Evolutionary conservation across 2,797 vertebrate species (phyloP).

Genomic region (Petrocephalus sullivani): DNA sequence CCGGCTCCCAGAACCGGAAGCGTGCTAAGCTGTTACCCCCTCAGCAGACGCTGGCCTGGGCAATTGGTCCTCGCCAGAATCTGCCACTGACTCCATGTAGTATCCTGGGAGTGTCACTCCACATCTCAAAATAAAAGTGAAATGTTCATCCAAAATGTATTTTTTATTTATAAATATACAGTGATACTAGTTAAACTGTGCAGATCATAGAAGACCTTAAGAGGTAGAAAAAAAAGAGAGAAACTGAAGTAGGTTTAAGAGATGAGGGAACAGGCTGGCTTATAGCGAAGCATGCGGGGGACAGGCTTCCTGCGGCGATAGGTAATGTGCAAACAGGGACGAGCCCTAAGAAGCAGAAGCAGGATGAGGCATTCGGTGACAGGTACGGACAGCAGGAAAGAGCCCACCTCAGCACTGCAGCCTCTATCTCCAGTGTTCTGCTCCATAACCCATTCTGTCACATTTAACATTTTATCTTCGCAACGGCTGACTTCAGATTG

Average conservation of each 20-base stretch:
- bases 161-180: not conserved
- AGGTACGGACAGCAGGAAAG: not conserved
- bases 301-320: not conserved
- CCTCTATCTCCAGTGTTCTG: not conserved
- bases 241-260: not conserved
- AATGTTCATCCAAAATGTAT: not conserved
- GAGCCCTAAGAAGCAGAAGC: not conserved
- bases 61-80: not conserved
- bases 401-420: not conserved
- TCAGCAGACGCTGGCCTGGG: too few species aligned
- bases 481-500: not conserved
- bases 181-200: not conserved
- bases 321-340: not conserved
- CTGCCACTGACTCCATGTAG: not conserved
- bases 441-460: not conserved
- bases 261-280: not conserved
- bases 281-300: not conserved
- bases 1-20: too few species aligned
- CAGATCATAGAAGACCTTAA: not conserved
- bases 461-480: conserved; percentile 8
- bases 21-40: too few species aligned
- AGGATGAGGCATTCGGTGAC: not conserved
- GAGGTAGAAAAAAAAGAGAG: not conserved
- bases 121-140: not conserved
- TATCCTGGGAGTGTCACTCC: not conserved